phyloP scores from a whole-genome alignment of 64 coral and sea anemone genomes.

The Stylophora pistillata region DNA sequence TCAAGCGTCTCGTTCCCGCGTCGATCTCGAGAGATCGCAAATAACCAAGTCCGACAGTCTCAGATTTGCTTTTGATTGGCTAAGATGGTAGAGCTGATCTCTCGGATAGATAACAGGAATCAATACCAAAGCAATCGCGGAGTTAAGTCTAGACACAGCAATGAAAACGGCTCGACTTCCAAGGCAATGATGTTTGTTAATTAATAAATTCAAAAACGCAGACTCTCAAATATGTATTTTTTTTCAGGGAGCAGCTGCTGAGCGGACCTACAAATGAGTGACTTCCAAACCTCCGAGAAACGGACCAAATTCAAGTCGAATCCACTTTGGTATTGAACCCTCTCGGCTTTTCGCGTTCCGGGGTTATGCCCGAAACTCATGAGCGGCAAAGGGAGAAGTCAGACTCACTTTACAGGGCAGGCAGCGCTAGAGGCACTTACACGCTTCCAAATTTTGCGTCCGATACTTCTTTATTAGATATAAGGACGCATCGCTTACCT shows the following conservation, averaged over 20 bases:
- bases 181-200: too few species aligned
- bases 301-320: neutral
- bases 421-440: neutral
- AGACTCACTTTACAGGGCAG: neutral
- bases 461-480: neutral
- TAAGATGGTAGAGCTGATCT: too few species aligned
- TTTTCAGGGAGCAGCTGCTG: neutral
- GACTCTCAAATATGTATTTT: neutral
- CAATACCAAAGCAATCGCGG: too few species aligned
- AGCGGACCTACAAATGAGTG: neutral
- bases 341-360: neutral
- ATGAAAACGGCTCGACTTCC: too few species aligned
- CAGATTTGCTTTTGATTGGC: too few species aligned
- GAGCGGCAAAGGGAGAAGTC: neutral
- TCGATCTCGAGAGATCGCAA: too few species aligned
- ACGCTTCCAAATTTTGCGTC: neutral
- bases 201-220: too few species aligned
- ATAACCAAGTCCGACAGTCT: too few species aligned
- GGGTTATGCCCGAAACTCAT: conserved; percentile 29
- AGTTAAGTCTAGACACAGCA: too few species aligned
- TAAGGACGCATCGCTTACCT: neutral
- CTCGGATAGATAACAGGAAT: too few species aligned
- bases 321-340: neutral
- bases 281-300: neutral
- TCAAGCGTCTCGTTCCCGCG: too few species aligned